Evolutionary conservation across 2,888 invertebrate species (phyloP).

Genomic region (Phengaris alcon): DNA sequence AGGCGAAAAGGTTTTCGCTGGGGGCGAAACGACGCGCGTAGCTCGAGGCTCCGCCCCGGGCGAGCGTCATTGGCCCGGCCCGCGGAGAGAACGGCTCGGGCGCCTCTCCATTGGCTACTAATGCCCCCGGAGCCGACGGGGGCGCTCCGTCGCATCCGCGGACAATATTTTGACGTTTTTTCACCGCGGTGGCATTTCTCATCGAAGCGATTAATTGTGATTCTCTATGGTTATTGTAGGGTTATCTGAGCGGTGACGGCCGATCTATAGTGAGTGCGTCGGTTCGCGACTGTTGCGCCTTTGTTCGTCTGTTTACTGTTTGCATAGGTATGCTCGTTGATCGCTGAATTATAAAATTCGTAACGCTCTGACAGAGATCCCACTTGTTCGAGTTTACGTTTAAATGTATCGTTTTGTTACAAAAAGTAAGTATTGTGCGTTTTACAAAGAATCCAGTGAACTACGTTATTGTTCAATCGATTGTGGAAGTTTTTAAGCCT

Average conservation of each 20-base stretch:
- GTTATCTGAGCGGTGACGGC: slow-evolving; percentile 69
- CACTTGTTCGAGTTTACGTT: slow-evolving; percentile 14
- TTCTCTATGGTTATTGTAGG: slow-evolving; percentile 76
- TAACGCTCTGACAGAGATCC: slow-evolving; percentile 20
- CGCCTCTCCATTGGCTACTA: slow-evolving; percentile 67
- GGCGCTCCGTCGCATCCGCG: slow-evolving; percentile 51
- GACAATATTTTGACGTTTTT: slow-evolving; percentile 77
- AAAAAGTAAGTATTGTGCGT: slow-evolving; percentile 27
- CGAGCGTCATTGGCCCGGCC: slow-evolving; percentile 65
- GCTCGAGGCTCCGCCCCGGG: slow-evolving; percentile 76
- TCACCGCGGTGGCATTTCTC: slow-evolving; percentile 71
- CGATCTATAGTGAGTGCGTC: slow-evolving; percentile 41
- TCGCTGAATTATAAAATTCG: slow-evolving; percentile 19
- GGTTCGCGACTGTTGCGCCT: slow-evolving; percentile 35
- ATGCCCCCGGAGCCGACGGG: slow-evolving; percentile 56
- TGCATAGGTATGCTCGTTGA: slow-evolving; percentile 17
- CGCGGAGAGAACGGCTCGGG: slow-evolving; percentile 58
- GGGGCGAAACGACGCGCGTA: slow-evolving; percentile 74
- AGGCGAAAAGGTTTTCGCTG: slow-evolving; percentile 78
- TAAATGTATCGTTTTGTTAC: slow-evolving; percentile 15
- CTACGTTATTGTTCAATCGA: slow-evolving; percentile 13
- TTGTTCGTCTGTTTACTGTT: slow-evolving; percentile 41
- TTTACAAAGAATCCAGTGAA: slow-evolving; percentile 1
- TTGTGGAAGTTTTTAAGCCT: slow-evolving; percentile 16
- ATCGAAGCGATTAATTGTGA: slow-evolving; percentile 76